Evolutionary conservation across 1,140 invertebrate genomes (phyloP).

Genomic region (Rhopalosiphum maidis): DNA sequence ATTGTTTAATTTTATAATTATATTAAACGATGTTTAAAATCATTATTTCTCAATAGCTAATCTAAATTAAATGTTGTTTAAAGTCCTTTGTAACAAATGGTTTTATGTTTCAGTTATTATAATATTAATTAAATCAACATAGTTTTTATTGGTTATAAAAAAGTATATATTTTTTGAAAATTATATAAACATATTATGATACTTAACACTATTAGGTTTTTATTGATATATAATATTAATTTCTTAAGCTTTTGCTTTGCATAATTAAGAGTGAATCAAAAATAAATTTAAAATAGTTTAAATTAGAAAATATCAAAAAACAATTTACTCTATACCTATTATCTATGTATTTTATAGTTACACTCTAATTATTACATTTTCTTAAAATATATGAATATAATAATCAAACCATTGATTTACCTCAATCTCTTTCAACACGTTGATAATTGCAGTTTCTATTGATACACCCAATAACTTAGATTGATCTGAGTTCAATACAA

Average conservation of each 20-base stretch:
- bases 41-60: background rate
- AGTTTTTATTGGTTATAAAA: background rate
- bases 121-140: background rate
- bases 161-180: background rate
- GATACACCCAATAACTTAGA: conserved; percentile 64
- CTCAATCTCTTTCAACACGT: conserved; percentile 65
- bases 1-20: background rate
- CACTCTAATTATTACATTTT: background rate
- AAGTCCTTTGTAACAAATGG: background rate
- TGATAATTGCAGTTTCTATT: conserved; percentile 65
- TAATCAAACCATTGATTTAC: conserved; percentile 60
- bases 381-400: background rate
- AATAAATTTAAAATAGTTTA: background rate
- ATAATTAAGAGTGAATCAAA: background rate
- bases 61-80: background rate
- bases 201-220: background rate
- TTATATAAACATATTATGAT: background rate
- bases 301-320: background rate
- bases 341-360: background rate
- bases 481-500: conserved; percentile 61
- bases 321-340: background rate
- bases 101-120: background rate
- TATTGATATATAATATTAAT: background rate
- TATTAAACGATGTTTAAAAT: background rate
- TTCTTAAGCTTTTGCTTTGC: background rate